These are phyloP conservation scores for Pseudopodoces humilis DNA, from an alignment of 2,113 vertebrate species.

Conservation along the genomic window DNA sequence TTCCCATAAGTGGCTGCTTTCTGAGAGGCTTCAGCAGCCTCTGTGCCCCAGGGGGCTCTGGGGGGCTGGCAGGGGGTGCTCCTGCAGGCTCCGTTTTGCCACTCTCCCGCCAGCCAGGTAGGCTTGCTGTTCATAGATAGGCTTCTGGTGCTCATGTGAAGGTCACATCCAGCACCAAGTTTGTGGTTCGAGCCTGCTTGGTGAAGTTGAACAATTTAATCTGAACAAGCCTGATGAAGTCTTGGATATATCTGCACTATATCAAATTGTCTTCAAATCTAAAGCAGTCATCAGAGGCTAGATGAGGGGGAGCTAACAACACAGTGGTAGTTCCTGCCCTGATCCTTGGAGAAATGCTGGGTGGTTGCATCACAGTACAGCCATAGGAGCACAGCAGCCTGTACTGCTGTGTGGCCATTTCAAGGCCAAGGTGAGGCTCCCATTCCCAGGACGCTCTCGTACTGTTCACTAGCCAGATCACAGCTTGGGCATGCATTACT, in stretches of 20 bases:
- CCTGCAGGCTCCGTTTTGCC: background rate
- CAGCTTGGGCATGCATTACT: background rate
- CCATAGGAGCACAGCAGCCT: fast-evolving
- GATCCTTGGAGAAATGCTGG: background rate
- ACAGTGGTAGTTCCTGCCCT: background rate
- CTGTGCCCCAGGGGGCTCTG: background rate
- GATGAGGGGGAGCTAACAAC: no score
- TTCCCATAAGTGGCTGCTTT: fast-evolving
- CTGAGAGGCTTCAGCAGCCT: background rate
- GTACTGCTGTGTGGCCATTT: background rate
- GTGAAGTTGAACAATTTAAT: background rate
- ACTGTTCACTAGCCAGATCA: background rate
- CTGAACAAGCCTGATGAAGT: background rate
- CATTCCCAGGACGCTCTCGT: fast-evolving
- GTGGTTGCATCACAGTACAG: fast-evolving
- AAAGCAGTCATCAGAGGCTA: background rate
- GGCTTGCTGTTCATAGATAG: background rate
- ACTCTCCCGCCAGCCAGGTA: background rate
- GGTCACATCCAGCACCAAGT: background rate
- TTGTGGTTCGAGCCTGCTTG: background rate
- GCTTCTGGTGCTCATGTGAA: background rate
- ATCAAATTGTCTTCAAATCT: background rate
- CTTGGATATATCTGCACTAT: background rate
- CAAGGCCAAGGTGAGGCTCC: background rate
- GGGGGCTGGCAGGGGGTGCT: background rate